Conservation (phyloP, 2,888 invertebrate species). For the Noctuana brunneofusca region DNA sequence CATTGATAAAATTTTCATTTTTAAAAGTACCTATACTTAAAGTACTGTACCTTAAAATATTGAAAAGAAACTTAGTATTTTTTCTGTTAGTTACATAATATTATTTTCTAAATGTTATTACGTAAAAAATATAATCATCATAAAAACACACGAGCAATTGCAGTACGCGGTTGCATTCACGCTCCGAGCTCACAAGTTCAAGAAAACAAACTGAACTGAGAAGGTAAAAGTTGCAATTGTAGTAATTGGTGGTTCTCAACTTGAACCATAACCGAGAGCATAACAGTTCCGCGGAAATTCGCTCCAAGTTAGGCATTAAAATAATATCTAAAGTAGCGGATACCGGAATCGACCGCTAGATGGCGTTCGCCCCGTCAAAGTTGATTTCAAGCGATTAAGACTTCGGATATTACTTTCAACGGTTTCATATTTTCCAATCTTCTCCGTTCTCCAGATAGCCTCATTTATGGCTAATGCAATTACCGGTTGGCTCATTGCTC, state of each 20-base stretch:
- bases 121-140: slow-evolving; percentile 28
- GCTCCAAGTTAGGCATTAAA: slow-evolving; percentile 65
- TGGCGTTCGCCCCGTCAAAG: slow-evolving; percentile 59
- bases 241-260: slow-evolving; percentile 64
- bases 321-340: slow-evolving; percentile 57
- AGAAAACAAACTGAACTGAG: slow-evolving; percentile 51
- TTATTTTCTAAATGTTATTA: too few species aligned
- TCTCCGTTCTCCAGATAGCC: slow-evolving; percentile 28
- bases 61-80: background rate
- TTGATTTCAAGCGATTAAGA: slow-evolving; percentile 67
- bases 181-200: slow-evolving; percentile 21
- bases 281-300: slow-evolving; percentile 64
- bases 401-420: slow-evolving; percentile 57
- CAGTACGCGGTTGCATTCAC: slow-evolving; percentile 17
- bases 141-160: slow-evolving; percentile 32
- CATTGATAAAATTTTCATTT: too few species aligned
- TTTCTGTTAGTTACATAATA: background rate
- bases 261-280: slow-evolving; percentile 64
- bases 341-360: slow-evolving; percentile 70
- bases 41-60: too few species aligned
- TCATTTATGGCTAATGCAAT: slow-evolving; percentile 30
- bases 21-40: too few species aligned
- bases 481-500: slow-evolving; percentile 31
- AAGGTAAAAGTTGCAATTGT: slow-evolving; percentile 57
- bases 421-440: slow-evolving; percentile 43